Evolutionary conservation across 2,888 invertebrate genomes (phyloP), one percentile per base, ranked within the genome.

Genomic region (Kryphioiulus occultus): DNA sequence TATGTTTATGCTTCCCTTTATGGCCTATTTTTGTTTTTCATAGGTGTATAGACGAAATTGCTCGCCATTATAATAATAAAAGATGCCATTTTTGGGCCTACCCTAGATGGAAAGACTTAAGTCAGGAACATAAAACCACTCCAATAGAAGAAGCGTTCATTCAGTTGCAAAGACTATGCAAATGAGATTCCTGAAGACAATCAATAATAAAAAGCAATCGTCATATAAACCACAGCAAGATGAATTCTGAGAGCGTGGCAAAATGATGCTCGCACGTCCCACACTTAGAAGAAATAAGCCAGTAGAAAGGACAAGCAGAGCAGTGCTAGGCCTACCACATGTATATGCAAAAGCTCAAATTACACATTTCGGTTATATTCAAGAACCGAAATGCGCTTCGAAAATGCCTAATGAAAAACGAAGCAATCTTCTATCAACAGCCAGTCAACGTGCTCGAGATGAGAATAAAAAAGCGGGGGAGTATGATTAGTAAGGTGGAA

Each of bases 41-140:
- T 78, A 30, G 78, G 78, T 78, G 30, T 78, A 78, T 78, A 78
- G 78, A 78, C 78, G 78, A 78, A 78, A 78, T 78, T 78, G 78
- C 78, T 78, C 30, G 78, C 78, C 78, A 78, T 78, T 78, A 78
- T 78, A 78, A 78, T 78, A 78, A 78, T 78, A 78, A 78, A 78
- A 78, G 78, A 78, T 15, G 30, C 78, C 78, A 78, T 78, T 78
- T 78, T 78, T 26, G 30, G 78, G 78, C 78, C 78, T 78, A 78
- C 78, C 78, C 78, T 78, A 78, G 78, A 78, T 78, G 78, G 78
- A 78, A 78, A 78, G 78, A 78, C 78, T 78, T 78, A 53, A 78
- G 78, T 78, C 78, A 78, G 78, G 78, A 78, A 78, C 78, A 78
- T 78, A 78, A 78, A 78, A 78, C 78, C 78, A 78, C 78, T 78